Base-by-base conservation (phyloP, 2,797 vertebrate genomes). In the Nothura maculosa region DNA sequence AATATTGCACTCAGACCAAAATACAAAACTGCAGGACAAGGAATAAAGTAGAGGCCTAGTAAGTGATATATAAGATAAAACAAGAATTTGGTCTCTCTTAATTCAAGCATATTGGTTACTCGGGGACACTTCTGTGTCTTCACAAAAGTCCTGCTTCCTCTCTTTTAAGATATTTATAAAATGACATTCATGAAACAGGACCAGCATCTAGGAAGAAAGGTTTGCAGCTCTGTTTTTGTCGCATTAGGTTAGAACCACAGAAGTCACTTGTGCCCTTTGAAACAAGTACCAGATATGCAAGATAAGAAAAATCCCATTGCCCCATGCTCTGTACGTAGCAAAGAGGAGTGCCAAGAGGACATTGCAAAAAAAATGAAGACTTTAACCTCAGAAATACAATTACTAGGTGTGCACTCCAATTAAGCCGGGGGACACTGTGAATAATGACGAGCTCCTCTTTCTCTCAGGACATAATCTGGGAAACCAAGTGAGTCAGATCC, bases 401-500 rank as follows among this genome's bases (percentile, higher is more conserved):
- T 16, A 57, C 0, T 6, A 81, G 82, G 48, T 20, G 63, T 18
- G 60, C n/a, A 38, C 38, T 19, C 68, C 47, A 5, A 12, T 50
- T 50, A 45, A 1, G 47, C 38, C 7, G 7, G 36, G 42, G 12
- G n/a, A 6, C 40, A 21, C 30, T 4, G 32, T 19, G 50, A 69
- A 34, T 43, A 43, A 10, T 45, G 42, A 12, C 3, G 6, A 58
- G 60, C 13, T 79, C 55, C 82, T 67, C 54, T 40, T 28, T 28
- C 85, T 77, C 48, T 24, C 1, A 58, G 66, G 88, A 78, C 54
- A 61, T 28, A 40, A 4, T 16, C 47, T 48, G 18, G 19, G 73
- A 69, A 68, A 55, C n/a, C 55, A 70, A 62, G 75, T 47, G 9
- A 68, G 36, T 67, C 76, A 54, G 62, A 54, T 69, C 83, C 74